Percentiles rank a stretch among this genome's conserved stretches.
phyloP scores from a whole-genome alignment of 1,140 invertebrate genomes.

The Ladona fulva region DNA sequence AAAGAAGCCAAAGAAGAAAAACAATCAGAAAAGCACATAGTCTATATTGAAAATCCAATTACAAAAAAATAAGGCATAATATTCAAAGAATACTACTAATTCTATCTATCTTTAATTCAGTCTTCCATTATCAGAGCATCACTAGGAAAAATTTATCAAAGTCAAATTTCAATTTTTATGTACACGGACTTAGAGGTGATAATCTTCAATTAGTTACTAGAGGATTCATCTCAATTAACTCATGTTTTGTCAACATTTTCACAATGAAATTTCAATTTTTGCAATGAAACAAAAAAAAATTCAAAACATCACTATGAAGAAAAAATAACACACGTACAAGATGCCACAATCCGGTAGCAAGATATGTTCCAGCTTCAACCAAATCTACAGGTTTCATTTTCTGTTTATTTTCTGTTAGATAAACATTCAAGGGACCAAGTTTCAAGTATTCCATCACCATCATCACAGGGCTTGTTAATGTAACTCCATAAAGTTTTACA shows the following conservation, averaged over 20 bases:
- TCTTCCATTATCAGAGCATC: no score
- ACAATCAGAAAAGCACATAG: no score
- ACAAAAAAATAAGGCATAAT: no score
- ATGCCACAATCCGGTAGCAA: conserved; percentile 73
- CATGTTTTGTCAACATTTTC: conserved; percentile 10
- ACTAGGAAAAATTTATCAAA: no score
- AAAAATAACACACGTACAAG: conserved; percentile 42
- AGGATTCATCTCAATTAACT: background rate
- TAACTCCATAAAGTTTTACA: conserved; percentile 64
- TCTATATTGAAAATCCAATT: no score
- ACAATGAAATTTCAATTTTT: conserved; percentile 17
- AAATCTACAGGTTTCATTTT: conserved; percentile 58
- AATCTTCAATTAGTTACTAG: no score
- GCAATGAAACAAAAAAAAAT: conserved; percentile 10
- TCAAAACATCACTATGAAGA: conserved; percentile 11
- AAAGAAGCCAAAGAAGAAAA: no score
- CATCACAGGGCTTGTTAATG: conserved; percentile 60
- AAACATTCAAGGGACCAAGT: conserved; percentile 65
- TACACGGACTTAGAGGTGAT: no score
- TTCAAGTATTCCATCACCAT: conserved; percentile 72
- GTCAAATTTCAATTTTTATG: no score
- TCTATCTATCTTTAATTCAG: no score
- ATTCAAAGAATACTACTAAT: no score
- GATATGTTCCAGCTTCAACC: conserved; percentile 62
- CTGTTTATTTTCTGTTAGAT: conserved; percentile 46